Evolutionary conservation across 2,888 invertebrate genomes (phyloP), one percentile per base, ranked within the genome.

Genomic region (Caenorhabditis zanzibari): DNA sequence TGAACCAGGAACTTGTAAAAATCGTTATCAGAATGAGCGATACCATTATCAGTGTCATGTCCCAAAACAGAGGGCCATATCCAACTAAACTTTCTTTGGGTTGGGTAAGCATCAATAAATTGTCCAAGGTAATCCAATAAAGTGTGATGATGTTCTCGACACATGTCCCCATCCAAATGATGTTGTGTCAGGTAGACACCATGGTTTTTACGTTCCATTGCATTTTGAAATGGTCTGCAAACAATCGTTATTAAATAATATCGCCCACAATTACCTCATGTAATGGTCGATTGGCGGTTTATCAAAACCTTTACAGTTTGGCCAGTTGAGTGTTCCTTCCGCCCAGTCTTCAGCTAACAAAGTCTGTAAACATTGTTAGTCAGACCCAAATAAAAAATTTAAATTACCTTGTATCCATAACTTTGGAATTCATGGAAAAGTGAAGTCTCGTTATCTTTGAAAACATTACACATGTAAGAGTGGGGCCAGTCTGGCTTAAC

Each of bases 291-390:
- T 76, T 6, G 88, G 88, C 19, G 73, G 82, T n/a, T 85, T 74
- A 16, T 81, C 64, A 56, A 88, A 90, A 7, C 89, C 90, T 32
- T 61, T 59, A 44, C 90, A 90, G n/a, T 73, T 72, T 22, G 86
- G 87, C 84, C 85, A 89, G 71, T 89, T 89, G 38, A 89, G 74
- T 7, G 85, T 85, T 19, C 88, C 89, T 32, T 72, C 44, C 0
- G 86, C 86, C 89, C 88, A 89, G 68, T 90, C 90, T 59, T 90
- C 89, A 0, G 85, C 85, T 59, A 87, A 75, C 35, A 88, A 26
- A 0, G 88, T 89, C 76, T 81, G 22, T 0, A 61, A 68, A 59
- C 2, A 26, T 47, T 0, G 4, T 10, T 44, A 19, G 0, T 54
- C 4, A 19, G 14, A 54, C 10, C 22, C 22, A 9, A 2, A 24